Evolutionary conservation across 2,113 vertebrate species (phyloP).

Genomic region (Coracopsis vasa): DNA sequence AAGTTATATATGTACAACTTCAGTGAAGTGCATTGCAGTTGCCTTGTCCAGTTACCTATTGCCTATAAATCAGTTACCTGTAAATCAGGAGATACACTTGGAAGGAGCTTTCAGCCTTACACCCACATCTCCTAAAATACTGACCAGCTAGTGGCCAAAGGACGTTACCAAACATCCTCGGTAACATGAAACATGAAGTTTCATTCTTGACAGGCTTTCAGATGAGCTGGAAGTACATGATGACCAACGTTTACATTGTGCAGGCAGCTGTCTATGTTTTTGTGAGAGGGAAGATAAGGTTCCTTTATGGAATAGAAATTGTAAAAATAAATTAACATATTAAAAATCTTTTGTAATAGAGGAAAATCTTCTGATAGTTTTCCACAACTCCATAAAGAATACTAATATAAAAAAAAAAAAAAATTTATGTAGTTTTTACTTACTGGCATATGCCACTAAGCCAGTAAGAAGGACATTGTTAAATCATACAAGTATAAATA

Average conservation of each 20-base stretch:
- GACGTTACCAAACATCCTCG: neutral
- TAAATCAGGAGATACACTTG: neutral
- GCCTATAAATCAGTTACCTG: neutral
- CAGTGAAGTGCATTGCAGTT: neutral
- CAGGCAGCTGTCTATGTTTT: neutral
- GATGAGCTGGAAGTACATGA: neutral
- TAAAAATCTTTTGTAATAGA: neutral
- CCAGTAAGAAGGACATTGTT: neutral
- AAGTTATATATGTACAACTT: neutral
- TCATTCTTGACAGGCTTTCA: neutral
- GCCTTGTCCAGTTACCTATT: neutral
- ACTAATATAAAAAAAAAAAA: neutral
- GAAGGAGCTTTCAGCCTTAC: neutral
- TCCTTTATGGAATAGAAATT: neutral
- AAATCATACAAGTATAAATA: neutral
- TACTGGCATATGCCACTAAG: neutral
- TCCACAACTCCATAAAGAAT: neutral
- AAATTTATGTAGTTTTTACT: neutral
- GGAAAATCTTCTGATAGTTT: neutral
- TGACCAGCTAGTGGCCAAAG: neutral
- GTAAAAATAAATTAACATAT: neutral
- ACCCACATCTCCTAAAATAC: neutral
- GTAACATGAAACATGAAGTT: neutral
- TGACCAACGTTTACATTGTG: neutral
- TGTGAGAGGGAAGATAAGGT: neutral